Conservation (phyloP, 2,113 vertebrate genomes). For the Damaliscus lunatus region DNA sequence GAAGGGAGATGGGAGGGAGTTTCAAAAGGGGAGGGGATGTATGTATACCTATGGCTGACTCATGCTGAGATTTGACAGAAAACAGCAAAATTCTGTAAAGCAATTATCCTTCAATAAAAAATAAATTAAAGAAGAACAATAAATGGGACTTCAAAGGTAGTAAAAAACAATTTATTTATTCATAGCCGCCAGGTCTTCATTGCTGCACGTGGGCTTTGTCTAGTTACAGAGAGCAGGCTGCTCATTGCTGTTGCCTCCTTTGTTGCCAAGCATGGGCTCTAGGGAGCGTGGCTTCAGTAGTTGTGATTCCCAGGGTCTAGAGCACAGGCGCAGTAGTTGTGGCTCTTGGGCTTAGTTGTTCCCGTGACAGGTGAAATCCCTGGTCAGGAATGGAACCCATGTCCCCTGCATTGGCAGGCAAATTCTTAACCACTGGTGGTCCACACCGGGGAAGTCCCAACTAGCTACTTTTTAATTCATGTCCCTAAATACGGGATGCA, state of each 20-base stretch:
- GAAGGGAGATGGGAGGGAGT: background rate
- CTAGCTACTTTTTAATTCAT: background rate
- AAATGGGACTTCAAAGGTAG: background rate
- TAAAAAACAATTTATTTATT: background rate
- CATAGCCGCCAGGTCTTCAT: accelerated
- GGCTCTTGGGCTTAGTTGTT: background rate
- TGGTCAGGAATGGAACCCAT: background rate
- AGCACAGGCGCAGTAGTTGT: background rate
- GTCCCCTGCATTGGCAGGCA: background rate
- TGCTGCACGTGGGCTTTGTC: background rate
- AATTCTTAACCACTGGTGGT: background rate
- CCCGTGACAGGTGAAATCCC: background rate
- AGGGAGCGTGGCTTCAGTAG: background rate
- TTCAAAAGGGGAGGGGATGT: background rate
- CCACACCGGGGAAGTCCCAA: background rate
- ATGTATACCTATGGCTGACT: background rate
- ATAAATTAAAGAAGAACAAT: background rate
- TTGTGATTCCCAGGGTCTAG: background rate
- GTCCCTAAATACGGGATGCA: background rate
- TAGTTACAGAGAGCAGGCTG: background rate
- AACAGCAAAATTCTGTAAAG: background rate
- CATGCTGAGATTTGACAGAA: background rate
- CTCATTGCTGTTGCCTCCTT: background rate
- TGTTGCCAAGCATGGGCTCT: background rate
- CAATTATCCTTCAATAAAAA: background rate